A percentile compares a stretch with the other conserved stretches of the same genome.
Conservation (phyloP, 2,113 vertebrate genomes). For the Labrus mixtus region DNA sequence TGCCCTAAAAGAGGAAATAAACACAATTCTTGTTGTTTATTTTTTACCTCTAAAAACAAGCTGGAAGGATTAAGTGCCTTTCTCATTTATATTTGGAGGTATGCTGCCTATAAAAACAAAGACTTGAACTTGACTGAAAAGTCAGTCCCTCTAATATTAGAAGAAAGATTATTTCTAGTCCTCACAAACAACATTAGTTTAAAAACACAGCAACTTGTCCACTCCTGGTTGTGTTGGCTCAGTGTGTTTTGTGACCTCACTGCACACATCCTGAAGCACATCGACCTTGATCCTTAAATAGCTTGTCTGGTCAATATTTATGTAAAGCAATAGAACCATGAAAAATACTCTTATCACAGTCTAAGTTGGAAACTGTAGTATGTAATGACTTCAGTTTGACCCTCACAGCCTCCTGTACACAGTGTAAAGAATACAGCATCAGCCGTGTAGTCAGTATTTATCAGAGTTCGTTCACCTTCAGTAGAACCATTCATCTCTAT, state of each 20-base stretch:
- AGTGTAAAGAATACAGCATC: neutral
- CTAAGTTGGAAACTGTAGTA: neutral
- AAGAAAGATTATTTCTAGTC: no score
- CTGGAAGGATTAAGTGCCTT: no score
- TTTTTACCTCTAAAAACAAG: no score
- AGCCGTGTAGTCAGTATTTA: neutral
- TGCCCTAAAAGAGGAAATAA: no score
- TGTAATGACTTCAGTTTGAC: neutral
- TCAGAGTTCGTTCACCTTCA: neutral
- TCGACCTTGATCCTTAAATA: constrained; percentile 49
- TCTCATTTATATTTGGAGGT: no score
- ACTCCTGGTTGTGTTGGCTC: neutral
- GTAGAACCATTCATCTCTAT: neutral
- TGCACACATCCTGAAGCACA: neutral
- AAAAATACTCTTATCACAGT: neutral
- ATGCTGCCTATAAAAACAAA: no score
- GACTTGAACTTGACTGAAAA: no score
- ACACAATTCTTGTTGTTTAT: no score
- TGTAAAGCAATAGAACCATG: constrained; percentile 40
- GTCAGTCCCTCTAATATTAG: no score
- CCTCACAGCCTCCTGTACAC: constrained; percentile 6
- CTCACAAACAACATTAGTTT: no score
- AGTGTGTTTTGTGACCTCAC: neutral
- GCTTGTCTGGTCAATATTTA: constrained; percentile 36
- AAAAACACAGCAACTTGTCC: no score